Evolutionary conservation across 2,797 vertebrate genomes (phyloP).

Genomic region (Argyrosomus regius): DNA sequence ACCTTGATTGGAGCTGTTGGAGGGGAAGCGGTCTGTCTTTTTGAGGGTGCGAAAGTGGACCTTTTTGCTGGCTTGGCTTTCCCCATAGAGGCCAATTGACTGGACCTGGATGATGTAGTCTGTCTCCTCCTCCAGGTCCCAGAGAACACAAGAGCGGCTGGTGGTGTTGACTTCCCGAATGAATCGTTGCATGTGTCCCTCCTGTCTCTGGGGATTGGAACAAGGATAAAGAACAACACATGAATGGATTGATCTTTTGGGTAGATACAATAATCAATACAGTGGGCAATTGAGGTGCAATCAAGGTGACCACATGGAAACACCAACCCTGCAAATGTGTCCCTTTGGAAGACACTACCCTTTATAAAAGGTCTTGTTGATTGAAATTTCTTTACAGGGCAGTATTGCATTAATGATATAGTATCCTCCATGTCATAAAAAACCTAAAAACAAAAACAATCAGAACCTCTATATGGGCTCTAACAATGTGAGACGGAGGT

Average conservation of each 20-base stretch:
- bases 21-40: slow-evolving; percentile 93
- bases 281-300: background rate
- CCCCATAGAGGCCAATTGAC: slow-evolving; percentile 94
- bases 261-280: slow-evolving; percentile 8
- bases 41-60: slow-evolving; percentile 95
- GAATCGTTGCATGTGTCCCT: slow-evolving; percentile 94
- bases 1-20: slow-evolving; percentile 98
- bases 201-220: slow-evolving; percentile 88
- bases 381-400: background rate
- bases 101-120: slow-evolving; percentile 97
- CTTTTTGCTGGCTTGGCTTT: slow-evolving; percentile 95
- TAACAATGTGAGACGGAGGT: slow-evolving; percentile 17
- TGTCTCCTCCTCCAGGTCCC: slow-evolving; percentile 96
- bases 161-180: slow-evolving; percentile 99
- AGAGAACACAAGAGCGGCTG: slow-evolving; percentile 94
- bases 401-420: slow-evolving; percentile 14
- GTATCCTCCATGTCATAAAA: slow-evolving; percentile 6
- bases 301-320: slow-evolving; percentile 8
- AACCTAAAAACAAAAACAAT: slow-evolving; percentile 20
- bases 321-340: background rate
- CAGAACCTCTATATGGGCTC: background rate
- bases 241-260: background rate
- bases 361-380: slow-evolving; percentile 1
- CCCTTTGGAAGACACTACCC: background rate
- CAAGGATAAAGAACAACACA: background rate